Conservation (phyloP, 2,797 vertebrate species). For the Moxostoma hubbsi region DNA sequence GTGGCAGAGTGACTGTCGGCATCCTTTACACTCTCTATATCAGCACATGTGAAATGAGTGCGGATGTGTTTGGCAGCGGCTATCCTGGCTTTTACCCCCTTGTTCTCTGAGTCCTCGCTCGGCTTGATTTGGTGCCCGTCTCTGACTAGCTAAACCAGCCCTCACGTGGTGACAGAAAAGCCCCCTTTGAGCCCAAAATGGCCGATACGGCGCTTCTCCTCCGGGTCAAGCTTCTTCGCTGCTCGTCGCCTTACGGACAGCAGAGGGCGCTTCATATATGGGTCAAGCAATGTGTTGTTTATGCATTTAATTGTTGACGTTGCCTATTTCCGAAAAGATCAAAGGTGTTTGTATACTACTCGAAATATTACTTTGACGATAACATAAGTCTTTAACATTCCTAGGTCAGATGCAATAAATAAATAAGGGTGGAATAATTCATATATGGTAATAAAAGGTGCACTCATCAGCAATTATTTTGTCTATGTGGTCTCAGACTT, state of each 20-base stretch:
- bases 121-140: constrained; percentile 73
- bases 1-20: constrained; percentile 94
- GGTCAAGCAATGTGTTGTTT: constrained; percentile 5
- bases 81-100: constrained; percentile 56
- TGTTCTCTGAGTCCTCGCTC: constrained; percentile 66
- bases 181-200: constrained; percentile 82
- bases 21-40: constrained; percentile 79
- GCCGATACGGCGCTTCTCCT: constrained; percentile 80
- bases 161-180: constrained; percentile 85
- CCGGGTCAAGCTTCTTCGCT: constrained; percentile 74
- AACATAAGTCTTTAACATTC: background rate
- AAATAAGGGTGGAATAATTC: too few relatives aligned
- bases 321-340: background rate
- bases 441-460: too few relatives aligned
- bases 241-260: background rate
- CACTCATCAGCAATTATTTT: too few relatives aligned
- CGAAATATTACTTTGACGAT: background rate
- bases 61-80: constrained; percentile 69
- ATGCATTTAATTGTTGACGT: background rate
- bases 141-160: constrained; percentile 65
- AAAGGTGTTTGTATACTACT: background rate
- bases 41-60: constrained; percentile 84
- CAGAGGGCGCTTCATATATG: constrained; percentile 31
- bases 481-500: too few relatives aligned
- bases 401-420: too few relatives aligned